Evolutionary conservation across 1,140 invertebrate species (phyloP), one percentile per base, ranked within the genome.

Genomic region (Reticulitermes speratus): DNA sequence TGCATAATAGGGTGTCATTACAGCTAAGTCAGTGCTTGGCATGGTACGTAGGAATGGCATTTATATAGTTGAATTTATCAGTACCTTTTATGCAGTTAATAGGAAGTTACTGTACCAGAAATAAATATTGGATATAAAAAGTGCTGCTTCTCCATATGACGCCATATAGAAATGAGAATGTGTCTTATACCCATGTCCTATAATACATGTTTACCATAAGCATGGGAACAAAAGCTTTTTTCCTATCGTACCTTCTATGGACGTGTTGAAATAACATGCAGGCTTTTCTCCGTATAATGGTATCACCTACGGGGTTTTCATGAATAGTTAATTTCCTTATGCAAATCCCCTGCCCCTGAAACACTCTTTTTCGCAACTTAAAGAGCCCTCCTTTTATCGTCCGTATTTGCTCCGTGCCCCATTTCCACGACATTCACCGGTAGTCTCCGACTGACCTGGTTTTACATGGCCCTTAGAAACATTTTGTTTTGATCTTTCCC

Each of bases 241-340:
- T n/a, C 59, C 59, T 65, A 21, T 65, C 25, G 1, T n/a, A 12
- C 25, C 6, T 65, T 65, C 19, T 8, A 23, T 11, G 59, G 19
- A 65, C 16, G 59, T 65, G 59, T 65, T 83, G 21, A 44, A 44
- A 30, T 44, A 83, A 83, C 21, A 83, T 0, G 82, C 82, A 48
- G 82, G 16, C 82, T 48, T 23, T 44, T 48, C 45, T 23, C n/a
- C 45, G n/a, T 83, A n/a, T 83, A 83, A 30, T 48, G 30, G 11
- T 83, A 83, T 83, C 21, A 83, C 82, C 82, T 83, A 48, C n/a
- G 19, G 7, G 82, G 8, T 83, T 83, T 83, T 48, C 82, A 83
- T 83, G 82, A 83, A 83, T 83, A 83, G 23, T 83, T 83, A 83
- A 83, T 83, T 83, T 83, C 23, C 45, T 83, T 83, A 83, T 83